Percentiles rank a stretch among this genome's conserved stretches.
Conservation (phyloP, 2,888 invertebrate species). For the Plagodis pulveraria region DNA sequence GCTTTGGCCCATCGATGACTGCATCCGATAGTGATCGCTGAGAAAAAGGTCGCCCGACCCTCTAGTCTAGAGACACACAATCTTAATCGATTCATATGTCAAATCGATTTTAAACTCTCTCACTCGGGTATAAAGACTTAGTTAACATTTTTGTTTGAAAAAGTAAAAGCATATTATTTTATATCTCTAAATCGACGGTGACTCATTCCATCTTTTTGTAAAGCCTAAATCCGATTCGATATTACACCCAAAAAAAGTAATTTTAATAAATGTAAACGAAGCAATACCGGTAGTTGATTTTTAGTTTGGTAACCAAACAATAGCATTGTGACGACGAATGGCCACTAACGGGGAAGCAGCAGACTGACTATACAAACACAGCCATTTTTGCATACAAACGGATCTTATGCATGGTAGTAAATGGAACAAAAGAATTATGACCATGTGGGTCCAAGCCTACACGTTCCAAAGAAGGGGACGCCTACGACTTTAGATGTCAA, state of each 20-base stretch:
- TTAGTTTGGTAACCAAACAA: constrained; percentile 46
- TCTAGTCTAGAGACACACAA: constrained; percentile 53
- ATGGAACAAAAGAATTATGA: constrained; percentile 69
- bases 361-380: constrained; percentile 12
- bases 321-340: constrained; percentile 45
- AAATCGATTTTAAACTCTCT: constrained; percentile 48
- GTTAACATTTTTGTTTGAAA: constrained; percentile 24
- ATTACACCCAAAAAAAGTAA: constrained; percentile 6
- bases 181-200: constrained; percentile 73
- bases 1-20: constrained; percentile 70
- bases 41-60: constrained; percentile 72
- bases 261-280: constrained; percentile 16
- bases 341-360: constrained; percentile 50
- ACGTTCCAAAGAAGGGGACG: constrained; percentile 57
- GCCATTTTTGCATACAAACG: constrained; percentile 67
- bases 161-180: constrained; percentile 46
- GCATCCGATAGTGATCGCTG: constrained; percentile 71
- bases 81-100: constrained; percentile 34
- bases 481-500: constrained; percentile 63
- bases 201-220: constrained; percentile 71
- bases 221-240: no score
- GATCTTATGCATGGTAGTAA: constrained; percentile 54
- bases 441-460: constrained; percentile 63
- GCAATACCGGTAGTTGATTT: constrained; percentile 40
- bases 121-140: constrained; percentile 33